A percentile compares a stretch with the other conserved stretches of the same genome.
These are phyloP conservation scores for Fabriciana adippe DNA, from an alignment of 2,888 invertebrate genomes.

Conservation along the genomic window DNA sequence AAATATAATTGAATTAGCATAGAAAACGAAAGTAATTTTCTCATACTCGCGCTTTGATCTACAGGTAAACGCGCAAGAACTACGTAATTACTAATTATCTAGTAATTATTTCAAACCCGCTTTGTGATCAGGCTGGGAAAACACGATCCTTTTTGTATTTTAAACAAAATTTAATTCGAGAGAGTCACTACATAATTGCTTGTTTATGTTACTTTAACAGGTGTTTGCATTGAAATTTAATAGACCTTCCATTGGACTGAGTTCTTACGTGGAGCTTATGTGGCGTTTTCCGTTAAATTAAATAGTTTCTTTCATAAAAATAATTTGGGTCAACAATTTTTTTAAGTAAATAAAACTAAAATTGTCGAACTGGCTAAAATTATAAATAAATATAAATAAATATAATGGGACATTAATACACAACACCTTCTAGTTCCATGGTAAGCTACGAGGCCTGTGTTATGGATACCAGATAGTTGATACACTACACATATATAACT, in stretches of 20 bases:
- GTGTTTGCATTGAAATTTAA: background rate
- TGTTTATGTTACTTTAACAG: conserved; percentile 5
- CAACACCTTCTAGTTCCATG: too few species aligned
- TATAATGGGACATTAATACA: too few species aligned
- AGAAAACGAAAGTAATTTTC: conserved; percentile 27
- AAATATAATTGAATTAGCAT: conserved; percentile 13
- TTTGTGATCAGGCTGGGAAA: conserved; percentile 18
- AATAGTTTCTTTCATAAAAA: too few species aligned
- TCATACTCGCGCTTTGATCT: conserved; percentile 11
- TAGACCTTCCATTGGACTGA: background rate
- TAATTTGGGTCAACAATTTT: too few species aligned
- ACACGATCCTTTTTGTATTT: conserved; percentile 16
- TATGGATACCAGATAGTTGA: too few species aligned
- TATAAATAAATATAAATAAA: too few species aligned
- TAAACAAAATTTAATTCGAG: conserved; percentile 8
- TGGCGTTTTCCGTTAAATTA: background rate
- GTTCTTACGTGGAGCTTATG: background rate
- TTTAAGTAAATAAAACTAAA: too few species aligned
- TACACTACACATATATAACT: too few species aligned
- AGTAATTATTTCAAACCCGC: conserved; percentile 21
- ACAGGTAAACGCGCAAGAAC: conserved; percentile 12
- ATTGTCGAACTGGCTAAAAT: too few species aligned
- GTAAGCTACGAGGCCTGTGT: too few species aligned
- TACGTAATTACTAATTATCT: conserved; percentile 18
- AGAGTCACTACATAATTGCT: background rate